Base-by-base conservation (phyloP, 2,888 invertebrate genomes). In the Polyommatus icarus region DNA sequence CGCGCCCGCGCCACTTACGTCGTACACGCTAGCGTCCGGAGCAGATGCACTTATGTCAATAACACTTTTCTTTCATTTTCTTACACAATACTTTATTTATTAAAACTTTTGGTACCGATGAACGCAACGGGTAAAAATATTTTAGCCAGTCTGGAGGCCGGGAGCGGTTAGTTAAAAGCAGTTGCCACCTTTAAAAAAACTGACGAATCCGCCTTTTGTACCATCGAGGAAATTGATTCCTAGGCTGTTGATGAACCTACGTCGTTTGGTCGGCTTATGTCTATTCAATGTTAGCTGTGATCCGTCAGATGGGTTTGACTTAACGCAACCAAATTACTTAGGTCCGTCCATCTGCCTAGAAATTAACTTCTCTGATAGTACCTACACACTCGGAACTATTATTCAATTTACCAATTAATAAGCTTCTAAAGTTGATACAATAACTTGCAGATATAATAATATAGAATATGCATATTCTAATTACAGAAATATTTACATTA, bases 1-100 rank as follows among this genome's bases (percentile, higher is more conserved):
- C 40, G 54, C 36, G 32, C 73, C 59, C 72, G 73, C 15, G 78
- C 24, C 29, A 59, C 78, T 12, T 54, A 54, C 54, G 54, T 54
- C 54, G 54, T 54, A 78, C 89, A 46, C 75, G 73, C 72, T 67
- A 77, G 84, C 84, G 84, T 86, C 86, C 86, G 85, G 83, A 80
- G 83, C 86, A 87, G 86, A 82, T 85, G 82, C 82, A 80, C 82
- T 79, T 79, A 54, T 76, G 24, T 8, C 71, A 29, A 71, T 54
- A 20, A 32, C 36, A 24, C 67, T 67, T 67, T 6, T 32, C 15
- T 67, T 67, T 67, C 12, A 24, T 61, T 61, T 24, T 61, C 7
- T 29, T 29, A 67, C 29, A 67, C 4, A 20, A 61, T 4, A 20
- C 0, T 61, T 20, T 61, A 3, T 24, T 20, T 12, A 61, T 24